Conservation (phyloP, 92 coral and sea anemone species). For the Porites cylindrica region DNA sequence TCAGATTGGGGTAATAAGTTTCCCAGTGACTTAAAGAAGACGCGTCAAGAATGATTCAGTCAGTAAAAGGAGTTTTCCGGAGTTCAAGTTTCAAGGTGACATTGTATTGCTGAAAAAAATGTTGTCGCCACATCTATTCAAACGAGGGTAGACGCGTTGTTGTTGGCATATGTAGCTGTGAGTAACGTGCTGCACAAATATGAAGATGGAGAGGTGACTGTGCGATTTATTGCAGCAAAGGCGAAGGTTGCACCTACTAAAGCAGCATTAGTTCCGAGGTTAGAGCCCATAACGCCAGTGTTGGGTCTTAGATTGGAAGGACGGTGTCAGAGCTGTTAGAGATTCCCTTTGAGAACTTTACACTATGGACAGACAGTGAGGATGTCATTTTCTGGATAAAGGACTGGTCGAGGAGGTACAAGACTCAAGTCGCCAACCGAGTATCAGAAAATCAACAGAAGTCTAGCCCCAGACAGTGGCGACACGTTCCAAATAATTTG, state of each 20-base stretch:
- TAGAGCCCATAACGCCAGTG: conserved; percentile 63
- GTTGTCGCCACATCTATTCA: conserved; percentile 35
- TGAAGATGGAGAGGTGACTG: conserved; percentile 42
- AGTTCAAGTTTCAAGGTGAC: conserved; percentile 20
- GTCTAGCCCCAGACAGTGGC: conserved; percentile 48
- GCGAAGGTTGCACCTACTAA: conserved; percentile 71
- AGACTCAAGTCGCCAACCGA: conserved; percentile 48
- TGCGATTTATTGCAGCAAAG: conserved; percentile 66
- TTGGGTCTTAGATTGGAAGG: conserved; percentile 56
- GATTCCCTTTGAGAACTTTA: conserved; percentile 13
- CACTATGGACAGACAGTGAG: conserved; percentile 75
- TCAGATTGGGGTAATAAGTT: no score
- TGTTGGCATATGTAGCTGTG: conserved; percentile 59
- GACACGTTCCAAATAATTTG: conserved; percentile 45
- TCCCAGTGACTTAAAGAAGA: conserved; percentile 37
- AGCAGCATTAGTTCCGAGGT: conserved; percentile 21
- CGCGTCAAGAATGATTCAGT: conserved; percentile 18
- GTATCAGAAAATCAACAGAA: conserved; percentile 49
- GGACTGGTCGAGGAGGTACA: conserved; percentile 55
- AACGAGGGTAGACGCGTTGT: conserved; percentile 62
- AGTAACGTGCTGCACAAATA: conserved; percentile 50
- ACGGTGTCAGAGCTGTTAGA: conserved; percentile 52
- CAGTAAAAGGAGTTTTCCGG: conserved; percentile 20
- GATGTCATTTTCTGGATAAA: conserved; percentile 56
- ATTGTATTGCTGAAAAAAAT: background rate